Conservation (phyloP, 2,113 vertebrate species). For the Cebus imitator region DNA sequence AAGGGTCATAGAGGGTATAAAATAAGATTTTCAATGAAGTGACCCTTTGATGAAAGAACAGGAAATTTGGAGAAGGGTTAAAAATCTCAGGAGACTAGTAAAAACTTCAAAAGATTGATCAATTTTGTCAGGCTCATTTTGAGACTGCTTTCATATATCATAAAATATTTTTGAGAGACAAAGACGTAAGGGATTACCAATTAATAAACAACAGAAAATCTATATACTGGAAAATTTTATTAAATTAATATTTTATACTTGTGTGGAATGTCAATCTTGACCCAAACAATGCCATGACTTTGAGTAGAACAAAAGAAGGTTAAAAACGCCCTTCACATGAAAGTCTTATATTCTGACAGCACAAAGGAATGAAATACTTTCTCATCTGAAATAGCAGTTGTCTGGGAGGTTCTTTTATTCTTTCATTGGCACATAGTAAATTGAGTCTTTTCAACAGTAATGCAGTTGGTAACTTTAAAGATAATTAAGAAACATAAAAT, state of each 20-base stretch:
- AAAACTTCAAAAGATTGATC: constrained; percentile 46
- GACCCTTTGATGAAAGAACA: constrained; percentile 33
- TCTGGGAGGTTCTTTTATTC: constrained; percentile 82
- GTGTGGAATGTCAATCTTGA: constrained; percentile 57
- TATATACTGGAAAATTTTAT: constrained; percentile 23
- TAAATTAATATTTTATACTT: constrained; percentile 72
- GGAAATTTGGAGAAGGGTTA: constrained; percentile 43
- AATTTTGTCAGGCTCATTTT: constrained; percentile 34
- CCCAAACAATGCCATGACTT: constrained; percentile 60
- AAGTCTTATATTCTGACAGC: constrained; percentile 80
- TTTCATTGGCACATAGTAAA: constrained; percentile 82
- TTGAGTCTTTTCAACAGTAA: constrained; percentile 83
- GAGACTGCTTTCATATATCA: constrained; percentile 18
- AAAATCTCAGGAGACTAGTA: constrained; percentile 22
- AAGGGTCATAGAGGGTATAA: not conserved
- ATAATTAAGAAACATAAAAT: constrained; percentile 89
- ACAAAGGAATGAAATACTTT: constrained; percentile 78
- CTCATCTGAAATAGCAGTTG: constrained; percentile 79
- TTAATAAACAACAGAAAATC: constrained; percentile 58
- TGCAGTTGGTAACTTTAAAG: constrained; percentile 84
- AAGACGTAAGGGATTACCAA: constrained; percentile 43
- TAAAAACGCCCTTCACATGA: constrained; percentile 64
- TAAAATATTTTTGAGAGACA: constrained; percentile 57
- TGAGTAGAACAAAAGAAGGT: constrained; percentile 61
- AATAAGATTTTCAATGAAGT: constrained; percentile 35